These are phyloP conservation scores for Cygnus olor DNA, from an alignment of 2,797 vertebrate species.

Conservation along the genomic window DNA sequence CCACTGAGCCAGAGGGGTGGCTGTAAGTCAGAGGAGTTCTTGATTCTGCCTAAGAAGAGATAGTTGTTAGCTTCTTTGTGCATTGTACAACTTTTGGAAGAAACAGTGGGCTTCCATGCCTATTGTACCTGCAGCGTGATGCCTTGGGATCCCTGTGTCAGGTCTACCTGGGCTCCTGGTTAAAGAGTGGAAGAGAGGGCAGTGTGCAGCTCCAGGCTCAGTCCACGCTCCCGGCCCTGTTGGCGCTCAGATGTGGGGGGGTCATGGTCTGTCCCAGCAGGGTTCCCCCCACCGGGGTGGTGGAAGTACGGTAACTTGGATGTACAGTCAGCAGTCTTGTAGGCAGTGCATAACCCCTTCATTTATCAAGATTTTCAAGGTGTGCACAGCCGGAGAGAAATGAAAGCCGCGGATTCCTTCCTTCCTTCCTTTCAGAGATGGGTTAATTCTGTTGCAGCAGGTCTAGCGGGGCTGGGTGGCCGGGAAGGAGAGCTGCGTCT, in stretches of 20 bases:
- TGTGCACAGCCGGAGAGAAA: not conserved
- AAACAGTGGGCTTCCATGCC: fast-evolving
- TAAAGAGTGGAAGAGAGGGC: not conserved
- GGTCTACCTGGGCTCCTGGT: not conserved
- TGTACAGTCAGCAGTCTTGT: not conserved
- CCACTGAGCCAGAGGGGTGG: not conserved
- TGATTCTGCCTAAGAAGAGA: not conserved
- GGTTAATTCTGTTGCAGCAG: conserved; percentile 59
- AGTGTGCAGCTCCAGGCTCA: not conserved
- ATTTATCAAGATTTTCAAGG: conserved; percentile 29
- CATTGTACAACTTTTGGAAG: not conserved
- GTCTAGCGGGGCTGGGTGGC: not conserved
- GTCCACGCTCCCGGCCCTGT: not conserved
- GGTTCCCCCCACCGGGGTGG: fast-evolving
- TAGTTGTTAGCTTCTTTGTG: not conserved
- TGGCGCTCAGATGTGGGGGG: not conserved
- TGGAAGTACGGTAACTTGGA: not conserved
- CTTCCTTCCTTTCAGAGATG: conserved; percentile 37
- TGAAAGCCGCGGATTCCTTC: conserved; percentile 31
- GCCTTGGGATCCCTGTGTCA: fast-evolving
- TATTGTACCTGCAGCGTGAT: not conserved
- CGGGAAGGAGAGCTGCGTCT: not conserved
- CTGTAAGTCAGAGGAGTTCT: not conserved
- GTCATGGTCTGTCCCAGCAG: not conserved
- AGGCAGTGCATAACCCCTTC: not conserved